Evolutionary conservation across 2,797 vertebrate species (phyloP).

Genomic region (Decapterus maruadsi): DNA sequence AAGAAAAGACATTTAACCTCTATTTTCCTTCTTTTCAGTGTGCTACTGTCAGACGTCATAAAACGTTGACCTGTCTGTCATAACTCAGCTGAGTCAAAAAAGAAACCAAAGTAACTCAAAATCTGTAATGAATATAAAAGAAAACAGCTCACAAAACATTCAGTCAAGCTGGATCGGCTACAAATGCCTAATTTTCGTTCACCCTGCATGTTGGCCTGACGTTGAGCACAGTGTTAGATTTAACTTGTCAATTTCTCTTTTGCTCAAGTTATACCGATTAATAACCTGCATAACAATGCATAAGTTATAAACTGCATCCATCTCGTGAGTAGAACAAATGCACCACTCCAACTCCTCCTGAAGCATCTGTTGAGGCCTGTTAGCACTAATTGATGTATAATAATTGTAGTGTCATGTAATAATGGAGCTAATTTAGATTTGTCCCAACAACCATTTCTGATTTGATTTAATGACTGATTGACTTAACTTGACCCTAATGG

Average conservation of each 20-base stretch:
- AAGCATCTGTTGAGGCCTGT: background rate
- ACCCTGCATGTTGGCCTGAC: background rate
- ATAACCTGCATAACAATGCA: background rate
- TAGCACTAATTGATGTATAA: background rate
- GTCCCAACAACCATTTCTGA: background rate
- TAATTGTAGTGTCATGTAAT: background rate
- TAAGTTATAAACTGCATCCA: background rate
- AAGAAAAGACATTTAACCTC: background rate
- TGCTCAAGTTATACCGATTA: background rate
- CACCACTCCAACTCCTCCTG: background rate
- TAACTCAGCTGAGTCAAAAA: background rate
- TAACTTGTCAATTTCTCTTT: no score
- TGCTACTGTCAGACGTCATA: background rate
- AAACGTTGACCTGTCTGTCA: background rate
- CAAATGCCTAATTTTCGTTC: background rate
- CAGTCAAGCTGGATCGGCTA: background rate
- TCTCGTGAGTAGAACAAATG: background rate
- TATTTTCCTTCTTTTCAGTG: background rate
- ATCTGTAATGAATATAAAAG: background rate
- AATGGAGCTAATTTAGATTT: background rate
- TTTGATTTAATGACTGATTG: background rate
- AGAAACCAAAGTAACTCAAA: background rate
- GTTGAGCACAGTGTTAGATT: background rate
- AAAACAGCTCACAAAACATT: background rate
- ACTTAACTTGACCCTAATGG: slow-evolving; percentile 9